Evolutionary conservation across 2,797 vertebrate species (phyloP).

Genomic region (Psittacula derbiana): DNA sequence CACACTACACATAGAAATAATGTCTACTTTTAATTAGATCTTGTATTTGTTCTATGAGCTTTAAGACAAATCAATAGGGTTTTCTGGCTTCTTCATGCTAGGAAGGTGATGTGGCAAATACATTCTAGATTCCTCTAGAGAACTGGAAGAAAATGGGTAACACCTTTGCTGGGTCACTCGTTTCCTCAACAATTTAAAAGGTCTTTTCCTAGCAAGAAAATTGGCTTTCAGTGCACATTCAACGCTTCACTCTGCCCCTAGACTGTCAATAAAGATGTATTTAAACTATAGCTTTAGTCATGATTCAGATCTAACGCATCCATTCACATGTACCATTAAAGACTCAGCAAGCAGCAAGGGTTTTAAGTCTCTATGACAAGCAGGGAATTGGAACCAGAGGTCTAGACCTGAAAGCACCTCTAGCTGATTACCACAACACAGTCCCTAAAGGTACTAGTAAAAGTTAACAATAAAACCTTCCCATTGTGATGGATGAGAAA

Average conservation of each 20-base stretch:
- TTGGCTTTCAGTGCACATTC: not conserved
- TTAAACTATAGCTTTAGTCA: not conserved
- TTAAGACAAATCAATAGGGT: not conserved
- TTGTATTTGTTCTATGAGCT: not conserved
- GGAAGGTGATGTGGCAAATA: not conserved
- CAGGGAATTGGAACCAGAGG: not conserved
- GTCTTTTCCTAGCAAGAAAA: not conserved
- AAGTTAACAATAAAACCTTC: not conserved
- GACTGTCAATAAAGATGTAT: not conserved
- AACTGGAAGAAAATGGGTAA: not conserved
- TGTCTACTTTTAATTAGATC: not conserved
- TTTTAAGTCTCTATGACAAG: not conserved
- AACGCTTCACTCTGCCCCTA: not conserved
- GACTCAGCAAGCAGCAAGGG: not conserved
- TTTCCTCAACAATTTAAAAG: not conserved
- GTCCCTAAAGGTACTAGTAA: not conserved
- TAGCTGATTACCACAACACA: not conserved
- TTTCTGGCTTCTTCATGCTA: not conserved
- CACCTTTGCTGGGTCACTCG: not conserved
- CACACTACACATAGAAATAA: not conserved
- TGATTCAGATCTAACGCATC: not conserved
- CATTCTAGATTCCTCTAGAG: not conserved
- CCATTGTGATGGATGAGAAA: not conserved
- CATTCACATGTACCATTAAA: not conserved
- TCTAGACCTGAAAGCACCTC: not conserved